These are phyloP conservation scores for Tolypeutes matacus DNA, from an alignment of 2,797 vertebrate species.

Conservation along the genomic window DNA sequence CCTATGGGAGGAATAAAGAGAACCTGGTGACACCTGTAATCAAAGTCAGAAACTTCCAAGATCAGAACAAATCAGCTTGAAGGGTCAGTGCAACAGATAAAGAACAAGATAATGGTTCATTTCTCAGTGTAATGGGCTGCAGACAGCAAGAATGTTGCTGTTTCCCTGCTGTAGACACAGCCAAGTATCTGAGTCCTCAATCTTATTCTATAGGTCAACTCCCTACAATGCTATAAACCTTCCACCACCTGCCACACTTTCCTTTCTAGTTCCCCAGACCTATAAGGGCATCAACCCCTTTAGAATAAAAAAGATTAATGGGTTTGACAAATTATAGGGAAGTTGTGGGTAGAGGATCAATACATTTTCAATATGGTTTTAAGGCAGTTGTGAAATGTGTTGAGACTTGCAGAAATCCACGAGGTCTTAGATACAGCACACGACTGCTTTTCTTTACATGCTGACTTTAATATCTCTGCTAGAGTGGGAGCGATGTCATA, in stretches of 20 bases:
- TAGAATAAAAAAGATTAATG: conserved; percentile 27
- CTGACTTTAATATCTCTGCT: conserved; percentile 59
- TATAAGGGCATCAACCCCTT: neutral
- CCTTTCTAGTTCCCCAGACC: neutral
- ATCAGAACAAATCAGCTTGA: conserved; percentile 31
- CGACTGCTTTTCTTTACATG: conserved; percentile 52
- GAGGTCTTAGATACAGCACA: conserved; percentile 32
- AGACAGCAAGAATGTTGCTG: neutral
- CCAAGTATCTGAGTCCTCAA: neutral
- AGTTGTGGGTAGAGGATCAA: neutral
- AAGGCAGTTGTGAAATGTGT: conserved; percentile 21
- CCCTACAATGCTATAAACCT: neutral
- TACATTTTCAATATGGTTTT: conserved; percentile 14
- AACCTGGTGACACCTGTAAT: neutral
- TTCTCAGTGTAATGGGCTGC: conserved; percentile 50
- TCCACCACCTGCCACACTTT: neutral
- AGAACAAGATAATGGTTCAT: conserved; percentile 2
- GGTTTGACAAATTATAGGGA: conserved; percentile 24
- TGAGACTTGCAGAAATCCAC: conserved; percentile 39
- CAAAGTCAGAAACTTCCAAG: neutral
- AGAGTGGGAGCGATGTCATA: neutral
- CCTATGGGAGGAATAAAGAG: neutral
- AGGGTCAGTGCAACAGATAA: neutral
- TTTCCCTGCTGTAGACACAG: neutral
- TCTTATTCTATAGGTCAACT: neutral